Conservation (phyloP, 1,140 invertebrate genomes). For the Rhopalosiphum maidis region DNA sequence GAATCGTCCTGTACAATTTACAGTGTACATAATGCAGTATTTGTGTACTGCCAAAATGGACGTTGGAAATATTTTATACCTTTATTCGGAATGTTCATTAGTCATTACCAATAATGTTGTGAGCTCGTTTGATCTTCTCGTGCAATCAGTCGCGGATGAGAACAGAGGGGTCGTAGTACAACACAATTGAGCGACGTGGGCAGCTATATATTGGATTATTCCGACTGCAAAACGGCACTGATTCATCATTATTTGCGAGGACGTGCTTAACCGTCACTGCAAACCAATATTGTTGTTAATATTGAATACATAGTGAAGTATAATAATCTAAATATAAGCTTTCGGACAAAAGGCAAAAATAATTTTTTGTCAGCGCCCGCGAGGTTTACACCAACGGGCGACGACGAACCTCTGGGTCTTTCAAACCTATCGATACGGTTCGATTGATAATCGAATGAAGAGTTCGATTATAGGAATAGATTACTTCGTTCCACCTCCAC, state of each 20-base stretch:
- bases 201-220: not conserved
- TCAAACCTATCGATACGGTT: not conserved
- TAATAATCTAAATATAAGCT: not conserved
- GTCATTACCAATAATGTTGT: not conserved
- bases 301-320: not conserved
- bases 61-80: not conserved
- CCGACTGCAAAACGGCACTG: not conserved
- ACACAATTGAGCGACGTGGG: not conserved
- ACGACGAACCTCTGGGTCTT: not conserved
- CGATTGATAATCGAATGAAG: not conserved
- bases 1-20: not conserved
- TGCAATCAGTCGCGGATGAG: not conserved
- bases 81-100: not conserved
- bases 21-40: not conserved
- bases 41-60: not conserved
- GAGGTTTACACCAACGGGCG: not conserved
- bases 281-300: not conserved
- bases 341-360: not conserved
- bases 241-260: not conserved
- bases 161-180: not conserved
- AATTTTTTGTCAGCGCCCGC: not conserved
- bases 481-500: not conserved
- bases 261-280: not conserved
- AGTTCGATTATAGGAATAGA: not conserved
- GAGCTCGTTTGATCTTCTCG: not conserved